A percentile compares a stretch with the other conserved stretches of the same genome.
phyloP scores from a whole-genome alignment of 1,140 invertebrate species.

The Listronotus bonariensis region DNA sequence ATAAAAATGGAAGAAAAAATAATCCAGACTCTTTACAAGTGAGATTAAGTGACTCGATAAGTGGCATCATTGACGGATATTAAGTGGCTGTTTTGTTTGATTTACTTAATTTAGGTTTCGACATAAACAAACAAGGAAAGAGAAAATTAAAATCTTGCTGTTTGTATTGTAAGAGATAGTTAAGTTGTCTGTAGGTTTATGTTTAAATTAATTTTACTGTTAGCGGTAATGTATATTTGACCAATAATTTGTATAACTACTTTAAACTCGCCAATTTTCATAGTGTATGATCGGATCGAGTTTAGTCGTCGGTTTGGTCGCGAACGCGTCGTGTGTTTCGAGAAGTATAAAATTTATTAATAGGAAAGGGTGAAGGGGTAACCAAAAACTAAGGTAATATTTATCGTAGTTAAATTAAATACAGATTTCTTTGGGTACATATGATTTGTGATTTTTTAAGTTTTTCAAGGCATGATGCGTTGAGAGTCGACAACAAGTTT shows the following conservation, averaged over 20 bases:
- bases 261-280: background rate
- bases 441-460: too few species aligned
- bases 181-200: conserved; percentile 16
- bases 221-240: background rate
- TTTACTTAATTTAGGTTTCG: conserved; percentile 18
- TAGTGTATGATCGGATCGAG: background rate
- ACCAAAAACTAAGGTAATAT: too few species aligned
- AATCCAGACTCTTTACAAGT: conserved; percentile 26
- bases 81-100: conserved; percentile 23
- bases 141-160: conserved; percentile 17
- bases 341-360: too few species aligned
- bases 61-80: conserved; percentile 28
- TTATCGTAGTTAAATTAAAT: too few species aligned
- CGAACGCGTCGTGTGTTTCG: too few species aligned
- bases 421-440: too few species aligned
- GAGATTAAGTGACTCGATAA: conserved; percentile 24
- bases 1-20: conserved; percentile 7
- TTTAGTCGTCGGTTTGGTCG: too few species aligned
- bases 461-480: too few species aligned
- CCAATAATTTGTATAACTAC: background rate
- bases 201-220: conserved; percentile 17
- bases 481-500: too few species aligned
- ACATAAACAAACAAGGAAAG: conserved; percentile 23
- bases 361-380: too few species aligned
- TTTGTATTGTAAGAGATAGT: conserved; percentile 18